These are phyloP conservation scores for Brachypteracias leptosomus DNA, from an alignment of 2,113 vertebrate genomes.

Conservation along the genomic window DNA sequence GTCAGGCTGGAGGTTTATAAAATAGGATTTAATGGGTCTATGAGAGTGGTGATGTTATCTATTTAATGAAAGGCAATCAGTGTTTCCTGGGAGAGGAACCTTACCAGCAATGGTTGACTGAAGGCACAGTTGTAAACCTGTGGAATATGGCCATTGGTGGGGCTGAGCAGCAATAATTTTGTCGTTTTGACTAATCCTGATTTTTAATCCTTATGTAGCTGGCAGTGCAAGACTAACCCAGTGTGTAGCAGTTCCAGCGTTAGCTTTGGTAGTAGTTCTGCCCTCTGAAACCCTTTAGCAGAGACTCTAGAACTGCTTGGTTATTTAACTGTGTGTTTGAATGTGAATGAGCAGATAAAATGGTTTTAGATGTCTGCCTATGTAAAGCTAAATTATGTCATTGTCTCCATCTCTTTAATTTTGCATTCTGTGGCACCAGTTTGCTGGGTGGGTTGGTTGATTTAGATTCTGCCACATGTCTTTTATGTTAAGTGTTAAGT, in stretches of 20 bases:
- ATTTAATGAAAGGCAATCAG: accelerated
- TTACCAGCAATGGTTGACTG: not conserved
- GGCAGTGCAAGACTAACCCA: not conserved
- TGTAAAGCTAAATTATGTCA: not conserved
- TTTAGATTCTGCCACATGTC: not conserved
- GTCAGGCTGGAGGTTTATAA: not conserved
- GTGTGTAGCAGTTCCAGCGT: not conserved
- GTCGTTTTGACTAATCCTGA: not conserved
- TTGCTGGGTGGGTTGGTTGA: not conserved
- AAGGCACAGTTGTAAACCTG: not conserved
- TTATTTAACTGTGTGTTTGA: not conserved
- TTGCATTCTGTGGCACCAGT: not conserved
- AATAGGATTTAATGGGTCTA: not conserved
- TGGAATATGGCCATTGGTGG: not conserved
- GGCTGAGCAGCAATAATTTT: not conserved
- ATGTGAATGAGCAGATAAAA: not conserved
- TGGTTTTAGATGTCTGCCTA: not conserved
- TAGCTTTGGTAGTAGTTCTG: not conserved
- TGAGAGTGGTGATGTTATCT: not conserved
- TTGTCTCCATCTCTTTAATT: not conserved
- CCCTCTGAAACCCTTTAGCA: not conserved
- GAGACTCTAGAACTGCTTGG: not conserved
- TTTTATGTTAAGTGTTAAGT: not conserved
- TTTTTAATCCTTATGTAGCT: not conserved
- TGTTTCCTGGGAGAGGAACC: not conserved